Evolutionary conservation across 1,140 invertebrate species (phyloP).

Genomic region (Plectrocnemia conspersa): DNA sequence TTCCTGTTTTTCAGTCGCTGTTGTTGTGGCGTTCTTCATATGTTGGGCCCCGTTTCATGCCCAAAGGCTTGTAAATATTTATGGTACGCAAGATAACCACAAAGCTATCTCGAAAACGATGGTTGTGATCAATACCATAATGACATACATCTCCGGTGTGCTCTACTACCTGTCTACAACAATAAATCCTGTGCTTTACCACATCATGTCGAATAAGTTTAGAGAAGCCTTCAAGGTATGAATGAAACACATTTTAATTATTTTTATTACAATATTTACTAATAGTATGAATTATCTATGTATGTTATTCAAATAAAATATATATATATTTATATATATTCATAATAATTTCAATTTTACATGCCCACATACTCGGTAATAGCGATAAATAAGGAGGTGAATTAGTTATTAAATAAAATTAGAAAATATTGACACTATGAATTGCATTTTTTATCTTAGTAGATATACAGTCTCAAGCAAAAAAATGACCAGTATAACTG

Average conservation of each 20-base stretch:
- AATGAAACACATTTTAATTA: too few species aligned
- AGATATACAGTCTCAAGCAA: too few species aligned
- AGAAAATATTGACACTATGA: too few species aligned
- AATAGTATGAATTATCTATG: background rate
- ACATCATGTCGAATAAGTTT: slow-evolving; percentile 85
- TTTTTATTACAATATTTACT: too few species aligned
- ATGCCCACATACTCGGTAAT: too few species aligned
- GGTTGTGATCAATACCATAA: slow-evolving; percentile 54
- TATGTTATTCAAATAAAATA: background rate
- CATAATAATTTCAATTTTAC: too few species aligned
- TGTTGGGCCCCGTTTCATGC: slow-evolving; percentile 95
- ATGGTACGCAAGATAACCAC: slow-evolving; percentile 50
- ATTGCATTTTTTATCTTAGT: too few species aligned
- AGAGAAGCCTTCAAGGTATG: slow-evolving; percentile 75
- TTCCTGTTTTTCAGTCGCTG: slow-evolving; percentile 68
- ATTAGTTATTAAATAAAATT: too few species aligned
- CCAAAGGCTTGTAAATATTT: slow-evolving; percentile 73
- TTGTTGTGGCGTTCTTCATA: slow-evolving; percentile 89
- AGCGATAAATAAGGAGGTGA: too few species aligned
- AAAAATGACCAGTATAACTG: too few species aligned
- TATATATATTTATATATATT: slow-evolving; percentile 10
- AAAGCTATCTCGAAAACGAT: slow-evolving; percentile 39
- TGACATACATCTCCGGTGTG: slow-evolving; percentile 66
- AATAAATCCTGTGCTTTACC: slow-evolving; percentile 80
- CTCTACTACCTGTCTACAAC: slow-evolving; percentile 70